Conservation (phyloP, 2,888 invertebrate genomes). For the Vanessa cardui region DNA sequence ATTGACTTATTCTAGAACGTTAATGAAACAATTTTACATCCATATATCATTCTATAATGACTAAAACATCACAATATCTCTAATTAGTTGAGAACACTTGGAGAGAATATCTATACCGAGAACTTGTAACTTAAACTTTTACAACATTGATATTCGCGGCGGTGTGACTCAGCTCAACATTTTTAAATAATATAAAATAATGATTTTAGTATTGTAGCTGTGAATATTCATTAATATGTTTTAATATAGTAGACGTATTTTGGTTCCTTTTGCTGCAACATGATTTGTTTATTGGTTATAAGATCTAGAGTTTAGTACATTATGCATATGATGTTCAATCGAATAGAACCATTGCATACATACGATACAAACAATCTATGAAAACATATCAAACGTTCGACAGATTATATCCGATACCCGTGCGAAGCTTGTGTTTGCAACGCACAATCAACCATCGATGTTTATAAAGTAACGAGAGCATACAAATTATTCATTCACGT, state of each 20-base stretch:
- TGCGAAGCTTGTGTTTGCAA: too few species aligned
- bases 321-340: neutral
- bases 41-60: slow-evolving; percentile 7
- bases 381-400: too few species aligned
- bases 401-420: too few species aligned
- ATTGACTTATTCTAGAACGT: slow-evolving; percentile 41
- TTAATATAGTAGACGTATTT: neutral
- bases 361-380: too few species aligned
- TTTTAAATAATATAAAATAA: slow-evolving; percentile 1
- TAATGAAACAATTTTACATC: slow-evolving; percentile 11
- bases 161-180: slow-evolving; percentile 4
- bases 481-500: too few species aligned
- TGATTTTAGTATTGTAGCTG: neutral
- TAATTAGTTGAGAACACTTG: slow-evolving; percentile 12
- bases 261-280: neutral
- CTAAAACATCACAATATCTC: slow-evolving; percentile 4
- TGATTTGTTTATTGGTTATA: neutral
- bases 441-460: too few species aligned
- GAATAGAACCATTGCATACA: neutral
- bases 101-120: slow-evolving; percentile 7
- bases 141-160: slow-evolving; percentile 11
- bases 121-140: slow-evolving; percentile 9
- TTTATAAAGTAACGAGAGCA: too few species aligned
- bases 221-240: neutral
- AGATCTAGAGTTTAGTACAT: neutral